Percentiles rank a stretch among this genome's conserved stretches.
phyloP scores from a whole-genome alignment of 2,797 vertebrate genomes.

The Coregonus ussuriensis region DNA sequence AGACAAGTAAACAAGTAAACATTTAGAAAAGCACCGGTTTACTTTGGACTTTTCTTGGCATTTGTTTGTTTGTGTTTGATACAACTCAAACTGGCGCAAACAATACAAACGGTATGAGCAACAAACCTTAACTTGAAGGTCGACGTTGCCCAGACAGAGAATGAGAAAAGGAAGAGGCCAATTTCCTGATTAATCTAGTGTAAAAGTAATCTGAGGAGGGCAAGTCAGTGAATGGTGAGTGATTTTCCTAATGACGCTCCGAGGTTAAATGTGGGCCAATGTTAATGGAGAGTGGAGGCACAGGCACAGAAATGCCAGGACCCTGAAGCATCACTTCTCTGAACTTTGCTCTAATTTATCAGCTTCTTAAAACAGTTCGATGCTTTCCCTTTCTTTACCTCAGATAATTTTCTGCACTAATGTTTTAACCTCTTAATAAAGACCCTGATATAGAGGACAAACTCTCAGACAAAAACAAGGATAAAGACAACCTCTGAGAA shows the following conservation, averaged over 20 bases:
- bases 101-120: neutral
- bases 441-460: no score
- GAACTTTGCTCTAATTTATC: no score
- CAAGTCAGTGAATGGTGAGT: constrained; percentile 26
- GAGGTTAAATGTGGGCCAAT: constrained; percentile 34
- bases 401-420: no score
- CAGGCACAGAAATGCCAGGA: no score
- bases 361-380: no score
- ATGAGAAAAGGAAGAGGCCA: constrained; percentile 35
- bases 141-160: constrained; percentile 14
- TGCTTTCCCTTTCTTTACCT: no score
- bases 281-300: constrained; percentile 17
- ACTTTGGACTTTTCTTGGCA: neutral
- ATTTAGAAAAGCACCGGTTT: neutral
- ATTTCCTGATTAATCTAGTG: constrained; percentile 52
- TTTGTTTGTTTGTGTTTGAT: neutral
- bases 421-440: no score
- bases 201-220: constrained; percentile 36
- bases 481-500: no score
- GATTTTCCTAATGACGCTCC: constrained; percentile 25
- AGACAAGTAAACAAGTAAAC: neutral
- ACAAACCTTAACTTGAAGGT: no score
- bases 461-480: no score
- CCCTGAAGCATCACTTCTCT: no score
- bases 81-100: neutral